These are phyloP conservation scores for Agonopterix arenella DNA, from an alignment of 2,888 invertebrate genomes.

Conservation along the genomic window DNA sequence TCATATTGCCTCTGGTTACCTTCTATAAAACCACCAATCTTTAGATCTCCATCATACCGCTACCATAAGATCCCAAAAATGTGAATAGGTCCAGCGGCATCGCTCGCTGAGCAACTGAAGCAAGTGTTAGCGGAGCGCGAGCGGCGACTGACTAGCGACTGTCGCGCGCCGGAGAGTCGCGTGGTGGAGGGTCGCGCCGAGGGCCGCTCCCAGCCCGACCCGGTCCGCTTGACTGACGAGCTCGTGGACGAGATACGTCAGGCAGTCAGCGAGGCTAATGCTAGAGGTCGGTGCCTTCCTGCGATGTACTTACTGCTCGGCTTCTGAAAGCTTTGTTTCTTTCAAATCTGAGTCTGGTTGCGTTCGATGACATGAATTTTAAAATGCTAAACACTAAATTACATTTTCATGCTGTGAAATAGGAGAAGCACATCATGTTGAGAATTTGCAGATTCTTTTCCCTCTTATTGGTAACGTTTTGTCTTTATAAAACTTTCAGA, in stretches of 20 bases:
- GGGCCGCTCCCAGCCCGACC: constrained; percentile 62
- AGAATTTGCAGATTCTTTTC: too few relatives aligned
- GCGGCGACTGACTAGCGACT: constrained; percentile 78
- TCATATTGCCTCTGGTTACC: too few relatives aligned
- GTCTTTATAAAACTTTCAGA: too few relatives aligned
- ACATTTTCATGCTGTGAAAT: too few relatives aligned
- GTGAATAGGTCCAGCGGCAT: constrained; percentile 81
- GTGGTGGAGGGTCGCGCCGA: constrained; percentile 8
- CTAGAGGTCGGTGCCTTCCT: constrained; percentile 79
- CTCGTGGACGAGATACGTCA: constrained; percentile 92
- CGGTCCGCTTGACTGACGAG: constrained; percentile 86
- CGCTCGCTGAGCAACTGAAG: constrained; percentile 90
- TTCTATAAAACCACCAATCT: too few relatives aligned
- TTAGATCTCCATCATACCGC: too few relatives aligned
- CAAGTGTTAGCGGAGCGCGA: constrained; percentile 91
- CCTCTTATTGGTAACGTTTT: too few relatives aligned
- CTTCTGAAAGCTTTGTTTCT: too few relatives aligned
- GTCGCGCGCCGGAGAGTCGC: constrained; percentile 19
- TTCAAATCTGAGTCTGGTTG: too few relatives aligned
- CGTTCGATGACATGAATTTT: too few relatives aligned
- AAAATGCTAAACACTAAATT: too few relatives aligned
- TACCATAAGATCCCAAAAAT: constrained; percentile 3
- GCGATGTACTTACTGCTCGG: not conserved
- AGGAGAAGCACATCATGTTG: too few relatives aligned
- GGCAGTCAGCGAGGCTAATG: constrained; percentile 92